Evolutionary conservation across 2,113 vertebrate species (phyloP).

Genomic region (Columbina picui): DNA sequence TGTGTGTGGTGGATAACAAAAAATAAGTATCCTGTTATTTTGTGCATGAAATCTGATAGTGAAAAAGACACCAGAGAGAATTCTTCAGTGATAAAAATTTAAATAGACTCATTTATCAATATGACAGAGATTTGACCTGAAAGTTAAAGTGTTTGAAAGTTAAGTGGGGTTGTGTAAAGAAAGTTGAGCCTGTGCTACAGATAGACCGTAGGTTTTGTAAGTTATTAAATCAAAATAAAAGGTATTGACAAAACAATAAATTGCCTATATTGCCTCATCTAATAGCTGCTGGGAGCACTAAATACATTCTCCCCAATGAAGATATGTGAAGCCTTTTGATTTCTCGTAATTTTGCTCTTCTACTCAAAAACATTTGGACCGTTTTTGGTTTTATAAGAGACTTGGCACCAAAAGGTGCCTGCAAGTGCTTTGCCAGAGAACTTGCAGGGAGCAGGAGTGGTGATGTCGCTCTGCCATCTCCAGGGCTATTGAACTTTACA

Average conservation of each 20-base stretch:
- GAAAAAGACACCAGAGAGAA: constrained; percentile 54
- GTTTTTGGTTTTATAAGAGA: not conserved
- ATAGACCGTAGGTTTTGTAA: not conserved
- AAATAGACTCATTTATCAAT: constrained; percentile 72
- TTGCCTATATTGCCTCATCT: constrained; percentile 15
- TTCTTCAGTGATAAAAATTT: constrained; percentile 64
- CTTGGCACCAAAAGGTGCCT: not conserved
- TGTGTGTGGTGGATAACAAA: constrained; percentile 1
- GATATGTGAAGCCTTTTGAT: not conserved
- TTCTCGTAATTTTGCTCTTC: not conserved
- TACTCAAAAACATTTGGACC: not conserved
- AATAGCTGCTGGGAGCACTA: constrained; percentile 20
- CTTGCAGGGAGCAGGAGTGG: not conserved
- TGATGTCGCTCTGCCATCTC: not conserved
- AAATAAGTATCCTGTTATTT: constrained; percentile 52
- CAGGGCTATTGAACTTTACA: not conserved
- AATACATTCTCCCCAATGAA: not conserved
- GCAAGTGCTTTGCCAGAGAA: not conserved
- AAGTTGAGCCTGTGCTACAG: constrained; percentile 1
- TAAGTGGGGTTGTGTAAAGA: constrained; percentile 47
- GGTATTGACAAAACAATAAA: constrained; percentile 64
- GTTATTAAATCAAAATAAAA: constrained; percentile 68
- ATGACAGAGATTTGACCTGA: constrained; percentile 66
- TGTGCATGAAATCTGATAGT: constrained; percentile 61
- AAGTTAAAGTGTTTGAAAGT: constrained; percentile 64